Percentiles rank a stretch among this genome's conserved stretches.
These are phyloP conservation scores for Lampropteryx suffumata DNA, from an alignment of 2,888 invertebrate species.

Conservation along the genomic window DNA sequence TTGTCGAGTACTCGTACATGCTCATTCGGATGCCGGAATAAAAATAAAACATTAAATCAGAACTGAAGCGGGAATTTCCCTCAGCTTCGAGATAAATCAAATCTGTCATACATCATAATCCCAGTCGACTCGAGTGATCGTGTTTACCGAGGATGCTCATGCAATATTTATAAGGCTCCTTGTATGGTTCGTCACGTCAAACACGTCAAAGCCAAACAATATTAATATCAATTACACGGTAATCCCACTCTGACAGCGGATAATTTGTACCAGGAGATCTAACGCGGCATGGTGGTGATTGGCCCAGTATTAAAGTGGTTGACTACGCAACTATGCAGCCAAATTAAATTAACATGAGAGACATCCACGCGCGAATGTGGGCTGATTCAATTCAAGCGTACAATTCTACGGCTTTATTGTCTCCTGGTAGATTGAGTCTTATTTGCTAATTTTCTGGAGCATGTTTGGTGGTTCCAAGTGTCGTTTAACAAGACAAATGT, in stretches of 20 bases:
- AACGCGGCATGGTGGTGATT: slow-evolving; percentile 46
- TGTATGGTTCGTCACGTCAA: neutral
- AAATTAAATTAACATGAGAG: slow-evolving; percentile 72
- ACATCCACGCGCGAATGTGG: slow-evolving; percentile 36
- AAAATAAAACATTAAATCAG: slow-evolving; percentile 11
- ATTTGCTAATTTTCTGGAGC: slow-evolving; percentile 20
- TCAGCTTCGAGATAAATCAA: slow-evolving; percentile 8
- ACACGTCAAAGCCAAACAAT: slow-evolving; percentile 17
- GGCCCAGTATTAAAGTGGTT: slow-evolving; percentile 54
- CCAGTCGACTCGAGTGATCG: slow-evolving; percentile 7
- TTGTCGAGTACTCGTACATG: too few species aligned
- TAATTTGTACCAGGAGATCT: slow-evolving; percentile 48
- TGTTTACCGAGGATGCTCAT: slow-evolving; percentile 11
- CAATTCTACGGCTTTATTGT: slow-evolving; percentile 44
- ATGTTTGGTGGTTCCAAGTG: slow-evolving; percentile 13
- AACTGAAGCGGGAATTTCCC: slow-evolving; percentile 1
- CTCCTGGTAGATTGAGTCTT: slow-evolving; percentile 41
- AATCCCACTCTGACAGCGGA: slow-evolving; percentile 30
- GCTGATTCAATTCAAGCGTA: slow-evolving; percentile 16
- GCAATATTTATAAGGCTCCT: slow-evolving; percentile 7
- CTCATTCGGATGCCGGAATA: slow-evolving; percentile 1
- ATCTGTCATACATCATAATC: slow-evolving; percentile 17
- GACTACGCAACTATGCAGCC: slow-evolving; percentile 51
- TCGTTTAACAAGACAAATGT: slow-evolving; percentile 3
- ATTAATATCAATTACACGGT: slow-evolving; percentile 33